phyloP scores from a whole-genome alignment of 2,797 vertebrate genomes.

The Xyrichtys novacula region DNA sequence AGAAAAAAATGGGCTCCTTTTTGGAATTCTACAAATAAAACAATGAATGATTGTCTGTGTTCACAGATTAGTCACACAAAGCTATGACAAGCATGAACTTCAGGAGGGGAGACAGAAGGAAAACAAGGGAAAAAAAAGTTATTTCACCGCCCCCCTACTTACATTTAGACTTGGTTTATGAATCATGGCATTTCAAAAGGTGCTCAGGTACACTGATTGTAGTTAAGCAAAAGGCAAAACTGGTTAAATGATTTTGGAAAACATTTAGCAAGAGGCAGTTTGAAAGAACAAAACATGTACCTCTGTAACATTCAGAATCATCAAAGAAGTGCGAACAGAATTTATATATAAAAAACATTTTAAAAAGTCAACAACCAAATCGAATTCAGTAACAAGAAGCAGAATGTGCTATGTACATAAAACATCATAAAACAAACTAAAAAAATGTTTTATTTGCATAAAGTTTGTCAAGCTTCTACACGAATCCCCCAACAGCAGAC shows the following conservation, averaged over 20 bases:
- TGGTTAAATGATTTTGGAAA: slow-evolving; percentile 64
- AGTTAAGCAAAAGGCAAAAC: slow-evolving; percentile 68
- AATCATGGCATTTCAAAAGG: slow-evolving; percentile 65
- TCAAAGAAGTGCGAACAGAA: slow-evolving; percentile 70
- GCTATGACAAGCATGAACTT: slow-evolving; percentile 49
- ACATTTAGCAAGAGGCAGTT: slow-evolving; percentile 55
- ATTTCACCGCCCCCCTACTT: slow-evolving; percentile 38
- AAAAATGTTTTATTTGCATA: slow-evolving; percentile 58
- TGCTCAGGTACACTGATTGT: slow-evolving; percentile 76
- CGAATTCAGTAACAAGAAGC: slow-evolving; percentile 57
- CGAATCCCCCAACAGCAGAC: slow-evolving; percentile 49
- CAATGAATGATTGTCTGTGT: slow-evolving; percentile 76
- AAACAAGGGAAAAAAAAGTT: slow-evolving; percentile 43
- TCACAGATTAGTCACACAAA: slow-evolving; percentile 62
- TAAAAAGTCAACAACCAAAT: slow-evolving; percentile 54
- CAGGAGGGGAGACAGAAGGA: slow-evolving; percentile 48
- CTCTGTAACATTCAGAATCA: slow-evolving; percentile 76
- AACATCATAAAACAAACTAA: slow-evolving; percentile 57
- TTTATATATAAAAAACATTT: slow-evolving; percentile 60
- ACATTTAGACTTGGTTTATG: slow-evolving; percentile 63
- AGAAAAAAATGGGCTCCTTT: slow-evolving; percentile 43
- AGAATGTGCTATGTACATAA: slow-evolving; percentile 71
- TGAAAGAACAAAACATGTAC: slow-evolving; percentile 57
- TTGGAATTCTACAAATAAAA: slow-evolving; percentile 42
- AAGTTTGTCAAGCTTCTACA: slow-evolving; percentile 63